These are phyloP conservation scores for Hycleus phaleratus DNA, from an alignment of 1,140 invertebrate species.

Conservation along the genomic window DNA sequence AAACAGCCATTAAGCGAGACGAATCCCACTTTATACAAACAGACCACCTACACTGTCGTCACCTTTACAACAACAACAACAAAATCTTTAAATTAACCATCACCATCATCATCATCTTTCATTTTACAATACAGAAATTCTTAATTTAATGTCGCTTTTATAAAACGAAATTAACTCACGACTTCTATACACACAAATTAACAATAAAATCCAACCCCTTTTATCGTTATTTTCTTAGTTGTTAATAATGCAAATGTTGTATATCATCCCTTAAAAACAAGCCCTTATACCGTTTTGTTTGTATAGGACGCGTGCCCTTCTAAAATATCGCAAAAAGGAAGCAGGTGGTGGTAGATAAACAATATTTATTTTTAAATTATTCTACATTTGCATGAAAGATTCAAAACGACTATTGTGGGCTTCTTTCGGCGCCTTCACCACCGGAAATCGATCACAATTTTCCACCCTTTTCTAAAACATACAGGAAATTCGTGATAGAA, in stretches of 20 bases:
- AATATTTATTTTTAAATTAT: no score
- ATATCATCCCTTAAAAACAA: not conserved
- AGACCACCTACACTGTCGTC: conserved; percentile 24
- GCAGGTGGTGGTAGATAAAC: no score
- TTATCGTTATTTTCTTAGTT: not conserved
- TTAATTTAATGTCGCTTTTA: conserved; percentile 9
- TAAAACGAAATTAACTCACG: not conserved
- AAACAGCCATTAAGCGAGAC: conserved; percentile 20
- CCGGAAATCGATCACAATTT: no score
- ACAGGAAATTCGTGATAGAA: no score
- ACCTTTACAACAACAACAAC: conserved; percentile 9
- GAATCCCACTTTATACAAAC: conserved; percentile 18
- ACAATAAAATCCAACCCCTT: no score
- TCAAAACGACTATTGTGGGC: no score
- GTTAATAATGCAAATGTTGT: not conserved
- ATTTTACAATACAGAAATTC: conserved; percentile 4
- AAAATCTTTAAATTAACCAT: conserved; percentile 17
- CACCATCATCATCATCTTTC: not conserved
- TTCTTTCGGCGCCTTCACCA: no score
- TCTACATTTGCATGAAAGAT: no score
- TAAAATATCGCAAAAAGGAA: no score
- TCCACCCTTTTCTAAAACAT: no score
- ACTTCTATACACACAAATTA: no score
- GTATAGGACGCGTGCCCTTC: no score
- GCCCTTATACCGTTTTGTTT: not conserved